Percentiles rank a stretch among this genome's conserved stretches.
These are phyloP conservation scores for Microcebus tavaratra DNA, from an alignment of 2,113 vertebrate genomes.

Conservation along the genomic window DNA sequence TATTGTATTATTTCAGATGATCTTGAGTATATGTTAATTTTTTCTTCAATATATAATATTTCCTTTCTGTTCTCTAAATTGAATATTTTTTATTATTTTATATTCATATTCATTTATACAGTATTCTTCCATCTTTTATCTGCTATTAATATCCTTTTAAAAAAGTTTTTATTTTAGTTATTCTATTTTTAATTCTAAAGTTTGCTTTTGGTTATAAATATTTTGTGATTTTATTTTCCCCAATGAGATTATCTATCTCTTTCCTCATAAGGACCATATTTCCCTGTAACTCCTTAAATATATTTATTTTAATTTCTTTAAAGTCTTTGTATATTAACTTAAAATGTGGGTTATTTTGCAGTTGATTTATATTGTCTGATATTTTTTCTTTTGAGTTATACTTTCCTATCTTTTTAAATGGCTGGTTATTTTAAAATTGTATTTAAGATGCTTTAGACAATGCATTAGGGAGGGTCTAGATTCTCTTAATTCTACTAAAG, in stretches of 20 bases:
- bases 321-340: background rate
- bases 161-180: background rate
- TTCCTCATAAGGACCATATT: background rate
- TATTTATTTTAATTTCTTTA: background rate
- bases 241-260: background rate
- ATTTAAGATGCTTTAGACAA: background rate
- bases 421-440: background rate
- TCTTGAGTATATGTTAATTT: background rate
- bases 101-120: background rate
- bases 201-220: background rate
- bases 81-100: background rate
- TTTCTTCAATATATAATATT: background rate
- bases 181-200: background rate
- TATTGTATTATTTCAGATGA: background rate
- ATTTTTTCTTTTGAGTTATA: background rate
- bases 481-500: background rate
- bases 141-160: background rate
- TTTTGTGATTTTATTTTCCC: background rate
- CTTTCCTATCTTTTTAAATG: background rate
- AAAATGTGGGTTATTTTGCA: background rate
- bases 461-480: background rate
- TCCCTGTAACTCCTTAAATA: background rate
- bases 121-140: background rate
- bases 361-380: background rate
- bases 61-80: background rate